phyloP scores from a whole-genome alignment of 2,113 vertebrate genomes.

The Phalacrocorax pelagicus region DNA sequence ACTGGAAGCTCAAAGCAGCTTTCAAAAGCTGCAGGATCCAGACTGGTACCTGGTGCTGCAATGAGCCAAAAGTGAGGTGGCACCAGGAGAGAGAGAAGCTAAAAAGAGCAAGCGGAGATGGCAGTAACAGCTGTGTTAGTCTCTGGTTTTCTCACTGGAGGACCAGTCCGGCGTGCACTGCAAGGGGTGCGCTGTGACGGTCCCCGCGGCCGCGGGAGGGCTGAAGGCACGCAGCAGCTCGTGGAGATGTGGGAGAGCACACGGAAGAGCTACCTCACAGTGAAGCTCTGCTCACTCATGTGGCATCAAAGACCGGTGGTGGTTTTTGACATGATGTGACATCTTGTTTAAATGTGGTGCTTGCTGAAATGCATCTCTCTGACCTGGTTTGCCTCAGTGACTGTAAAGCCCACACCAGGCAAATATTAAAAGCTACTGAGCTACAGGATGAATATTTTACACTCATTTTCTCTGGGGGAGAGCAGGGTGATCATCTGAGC shows the following conservation, averaged over 20 bases:
- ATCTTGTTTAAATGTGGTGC: neutral
- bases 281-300: fast-evolving
- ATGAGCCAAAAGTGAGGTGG: neutral
- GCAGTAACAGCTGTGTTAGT: neutral
- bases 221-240: neutral
- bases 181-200: neutral
- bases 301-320: neutral
- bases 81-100: neutral
- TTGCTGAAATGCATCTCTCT: neutral
- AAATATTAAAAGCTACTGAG: neutral
- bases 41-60: no score
- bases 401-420: neutral
- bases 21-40: neutral
- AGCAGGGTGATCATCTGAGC: neutral
- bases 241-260: fast-evolving
- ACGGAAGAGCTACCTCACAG: neutral
- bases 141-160: neutral
- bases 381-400: neutral
- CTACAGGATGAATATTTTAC: neutral
- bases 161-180: no score
- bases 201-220: neutral
- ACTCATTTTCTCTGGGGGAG: neutral
- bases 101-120: neutral
- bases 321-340: neutral
- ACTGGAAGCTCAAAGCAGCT: neutral